These are phyloP conservation scores for Anas platyrhynchos DNA, from an alignment of 2,113 vertebrate genomes.

Conservation along the genomic window DNA sequence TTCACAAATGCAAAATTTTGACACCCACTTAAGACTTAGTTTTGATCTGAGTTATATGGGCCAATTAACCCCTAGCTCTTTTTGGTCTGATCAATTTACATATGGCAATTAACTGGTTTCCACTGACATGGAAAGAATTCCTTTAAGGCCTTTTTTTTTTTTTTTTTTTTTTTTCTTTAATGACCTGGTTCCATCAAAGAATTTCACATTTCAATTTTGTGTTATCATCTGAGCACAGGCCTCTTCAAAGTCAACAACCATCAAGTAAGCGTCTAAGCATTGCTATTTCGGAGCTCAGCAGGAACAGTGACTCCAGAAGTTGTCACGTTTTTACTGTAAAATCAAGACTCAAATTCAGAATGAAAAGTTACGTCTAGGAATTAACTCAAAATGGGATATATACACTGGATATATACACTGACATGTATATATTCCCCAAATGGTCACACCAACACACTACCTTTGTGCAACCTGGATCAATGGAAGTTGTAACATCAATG, in stretches of 20 bases:
- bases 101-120: not conserved
- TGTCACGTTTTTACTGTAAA: not conserved
- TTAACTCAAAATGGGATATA: not conserved
- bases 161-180: not conserved
- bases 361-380: not conserved
- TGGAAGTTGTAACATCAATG: not conserved
- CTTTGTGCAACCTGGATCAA: not conserved
- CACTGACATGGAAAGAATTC: not conserved
- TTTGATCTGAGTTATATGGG: not conserved
- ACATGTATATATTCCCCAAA: not conserved
- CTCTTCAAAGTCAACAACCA: not conserved
- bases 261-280: not conserved
- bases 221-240: not conserved
- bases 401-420: not conserved
- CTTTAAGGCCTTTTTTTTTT: not conserved
- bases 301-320: not conserved
- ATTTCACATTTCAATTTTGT: not conserved
- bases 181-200: not conserved
- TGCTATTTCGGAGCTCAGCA: not conserved
- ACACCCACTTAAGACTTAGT: not conserved
- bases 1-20: not conserved
- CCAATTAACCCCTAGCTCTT: not conserved
- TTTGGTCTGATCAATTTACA: not conserved
- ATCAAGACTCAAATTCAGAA: not conserved
- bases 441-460: not conserved